Conservation (phyloP, 2,113 vertebrate species). For the Anguilla japonica region DNA sequence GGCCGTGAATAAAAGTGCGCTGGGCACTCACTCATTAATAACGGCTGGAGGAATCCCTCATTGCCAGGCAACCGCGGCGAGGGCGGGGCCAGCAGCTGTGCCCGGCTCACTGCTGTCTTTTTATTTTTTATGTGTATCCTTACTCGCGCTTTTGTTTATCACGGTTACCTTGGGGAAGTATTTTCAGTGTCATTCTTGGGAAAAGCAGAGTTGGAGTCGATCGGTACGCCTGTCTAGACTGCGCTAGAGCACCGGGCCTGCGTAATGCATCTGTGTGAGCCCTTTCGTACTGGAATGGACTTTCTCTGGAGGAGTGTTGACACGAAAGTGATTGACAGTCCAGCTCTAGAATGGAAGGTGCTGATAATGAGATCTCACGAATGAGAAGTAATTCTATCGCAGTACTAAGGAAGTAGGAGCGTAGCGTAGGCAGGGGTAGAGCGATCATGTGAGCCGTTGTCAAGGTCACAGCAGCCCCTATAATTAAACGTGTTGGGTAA, state of each 20-base stretch:
- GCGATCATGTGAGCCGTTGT: neutral
- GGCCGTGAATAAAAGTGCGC: neutral
- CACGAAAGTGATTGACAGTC: neutral
- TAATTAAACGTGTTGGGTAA: constrained; percentile 7
- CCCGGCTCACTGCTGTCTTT: neutral
- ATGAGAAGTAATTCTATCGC: neutral
- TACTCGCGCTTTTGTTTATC: too few relatives aligned
- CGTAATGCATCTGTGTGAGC: too few relatives aligned
- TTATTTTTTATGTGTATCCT: neutral
- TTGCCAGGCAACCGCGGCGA: neutral
- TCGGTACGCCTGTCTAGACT: neutral
- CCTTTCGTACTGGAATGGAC: too few relatives aligned
- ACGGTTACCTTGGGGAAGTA: neutral
- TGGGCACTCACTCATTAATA: neutral
- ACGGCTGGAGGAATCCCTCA: neutral
- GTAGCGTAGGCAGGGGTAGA: neutral
- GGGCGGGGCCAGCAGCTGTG: neutral
- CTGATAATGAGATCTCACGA: neutral
- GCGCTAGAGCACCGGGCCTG: neutral
- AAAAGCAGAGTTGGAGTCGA: neutral
- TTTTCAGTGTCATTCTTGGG: neutral
- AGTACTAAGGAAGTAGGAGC: neutral
- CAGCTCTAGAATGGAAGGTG: neutral
- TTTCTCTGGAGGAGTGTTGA: neutral
- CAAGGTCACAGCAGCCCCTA: neutral